Conservation (phyloP, 2,797 vertebrate genomes). For the Girardinus metallicus region DNA sequence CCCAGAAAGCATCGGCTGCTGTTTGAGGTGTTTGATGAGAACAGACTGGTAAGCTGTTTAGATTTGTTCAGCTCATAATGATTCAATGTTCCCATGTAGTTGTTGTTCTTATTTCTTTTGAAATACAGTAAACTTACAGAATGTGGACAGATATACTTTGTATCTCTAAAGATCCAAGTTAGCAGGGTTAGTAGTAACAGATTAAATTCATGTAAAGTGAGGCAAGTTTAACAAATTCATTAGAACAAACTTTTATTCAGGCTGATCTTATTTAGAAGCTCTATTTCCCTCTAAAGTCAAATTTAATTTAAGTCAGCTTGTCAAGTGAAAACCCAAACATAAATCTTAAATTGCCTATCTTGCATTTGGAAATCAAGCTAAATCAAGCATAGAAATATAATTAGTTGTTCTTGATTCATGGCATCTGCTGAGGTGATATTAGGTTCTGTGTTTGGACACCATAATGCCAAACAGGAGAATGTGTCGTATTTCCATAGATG, state of each 20-base stretch:
- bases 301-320: background rate
- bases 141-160: background rate
- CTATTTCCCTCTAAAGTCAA: background rate
- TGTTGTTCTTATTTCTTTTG: background rate
- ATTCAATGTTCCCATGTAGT: background rate
- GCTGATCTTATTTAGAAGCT: background rate
- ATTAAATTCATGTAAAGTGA: background rate
- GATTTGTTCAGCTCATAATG: background rate
- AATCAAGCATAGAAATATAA: background rate
- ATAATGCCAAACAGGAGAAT: conserved; percentile 7
- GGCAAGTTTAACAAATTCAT: background rate
- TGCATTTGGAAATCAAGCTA: too few relatives aligned
- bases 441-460: conserved; percentile 4
- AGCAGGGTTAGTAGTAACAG: background rate
- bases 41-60: conserved; percentile 91
- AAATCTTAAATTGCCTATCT: background rate
- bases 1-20: conserved; percentile 91
- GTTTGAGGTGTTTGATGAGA: conserved; percentile 97
- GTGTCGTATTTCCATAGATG: conserved; percentile 45
- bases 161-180: background rate
- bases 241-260: background rate
- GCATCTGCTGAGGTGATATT: background rate
- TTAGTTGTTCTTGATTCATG: background rate
- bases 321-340: background rate
- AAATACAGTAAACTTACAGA: background rate